Conservation (phyloP, 1,140 invertebrate species). For the Drosophila ogumai region DNA sequence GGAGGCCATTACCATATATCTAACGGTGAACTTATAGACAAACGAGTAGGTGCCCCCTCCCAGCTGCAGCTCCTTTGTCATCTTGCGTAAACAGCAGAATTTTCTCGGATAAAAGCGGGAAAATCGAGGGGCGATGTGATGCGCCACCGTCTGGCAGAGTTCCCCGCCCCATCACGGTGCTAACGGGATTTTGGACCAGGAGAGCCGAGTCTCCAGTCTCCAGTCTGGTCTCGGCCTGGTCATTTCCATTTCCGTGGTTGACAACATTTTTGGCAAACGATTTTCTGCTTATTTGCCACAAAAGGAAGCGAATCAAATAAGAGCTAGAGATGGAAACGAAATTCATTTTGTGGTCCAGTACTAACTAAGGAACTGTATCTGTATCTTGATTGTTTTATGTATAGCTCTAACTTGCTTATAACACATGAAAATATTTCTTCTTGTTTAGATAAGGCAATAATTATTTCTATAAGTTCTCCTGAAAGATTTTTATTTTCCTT, state of each 20-base stretch:
- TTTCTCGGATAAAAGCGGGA: slow-evolving; percentile 31
- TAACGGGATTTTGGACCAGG: slow-evolving; percentile 51
- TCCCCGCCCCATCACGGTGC: slow-evolving; percentile 30
- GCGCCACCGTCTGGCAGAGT: slow-evolving; percentile 17
- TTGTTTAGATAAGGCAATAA: background rate
- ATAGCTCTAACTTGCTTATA: background rate
- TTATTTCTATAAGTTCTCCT: too few species aligned
- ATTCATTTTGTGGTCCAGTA: background rate
- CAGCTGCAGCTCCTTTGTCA: slow-evolving; percentile 61
- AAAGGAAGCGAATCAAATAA: slow-evolving; percentile 48
- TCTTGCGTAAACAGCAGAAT: slow-evolving; percentile 69
- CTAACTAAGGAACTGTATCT: background rate
- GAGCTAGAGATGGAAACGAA: slow-evolving; percentile 46
- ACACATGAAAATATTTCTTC: background rate
- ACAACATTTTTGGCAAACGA: slow-evolving; percentile 80
- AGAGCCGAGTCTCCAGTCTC: slow-evolving; percentile 17
- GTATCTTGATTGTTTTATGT: background rate
- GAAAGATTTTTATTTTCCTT: too few species aligned
- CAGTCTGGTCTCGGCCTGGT: slow-evolving; percentile 55
- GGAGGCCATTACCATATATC: slow-evolving; percentile 72
- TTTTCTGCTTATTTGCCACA: slow-evolving; percentile 81
- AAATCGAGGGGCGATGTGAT: slow-evolving; percentile 23
- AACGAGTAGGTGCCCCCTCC: slow-evolving; percentile 27
- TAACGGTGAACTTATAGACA: slow-evolving; percentile 61
- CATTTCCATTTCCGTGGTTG: slow-evolving; percentile 77